Evolutionary conservation across 2,888 invertebrate species (phyloP).

Genomic region (Stenodera caucasica): DNA sequence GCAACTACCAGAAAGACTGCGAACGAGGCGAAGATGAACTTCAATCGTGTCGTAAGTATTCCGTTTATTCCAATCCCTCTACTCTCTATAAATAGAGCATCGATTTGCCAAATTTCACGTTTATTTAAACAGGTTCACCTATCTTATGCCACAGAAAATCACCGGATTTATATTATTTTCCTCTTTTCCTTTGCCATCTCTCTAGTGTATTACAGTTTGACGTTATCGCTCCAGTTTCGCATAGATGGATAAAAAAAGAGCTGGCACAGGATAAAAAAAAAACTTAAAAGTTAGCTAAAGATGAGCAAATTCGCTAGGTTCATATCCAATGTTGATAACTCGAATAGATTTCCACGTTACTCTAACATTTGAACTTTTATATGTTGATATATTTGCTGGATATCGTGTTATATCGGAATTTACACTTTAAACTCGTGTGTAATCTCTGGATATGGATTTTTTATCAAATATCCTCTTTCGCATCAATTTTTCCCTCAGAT

Average conservation of each 20-base stretch:
- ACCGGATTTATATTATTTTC: too few relatives aligned
- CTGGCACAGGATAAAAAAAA: neutral
- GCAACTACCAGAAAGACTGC: slow-evolving; percentile 94
- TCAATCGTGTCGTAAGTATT: slow-evolving; percentile 85
- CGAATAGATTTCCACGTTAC: too few relatives aligned
- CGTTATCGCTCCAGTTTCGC: slow-evolving; percentile 6
- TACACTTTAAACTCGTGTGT: neutral
- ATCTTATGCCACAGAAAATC: neutral
- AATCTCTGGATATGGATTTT: neutral
- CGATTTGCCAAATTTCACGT: slow-evolving; percentile 1
- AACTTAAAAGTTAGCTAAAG: neutral
- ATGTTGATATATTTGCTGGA: too few relatives aligned
- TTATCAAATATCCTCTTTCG: too few relatives aligned
- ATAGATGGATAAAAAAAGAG: neutral
- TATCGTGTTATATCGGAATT: neutral
- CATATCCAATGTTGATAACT: too few relatives aligned
- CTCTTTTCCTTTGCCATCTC: too few relatives aligned
- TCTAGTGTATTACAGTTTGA: slow-evolving; percentile 10
- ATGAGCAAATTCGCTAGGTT: neutral
- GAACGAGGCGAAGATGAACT: slow-evolving; percentile 90
- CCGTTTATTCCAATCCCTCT: neutral
- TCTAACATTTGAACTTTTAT: too few relatives aligned
- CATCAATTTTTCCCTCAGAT: too few relatives aligned
- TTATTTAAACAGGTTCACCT: neutral
- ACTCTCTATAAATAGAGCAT: too few relatives aligned